A percentile compares a stretch with the other conserved stretches of the same genome.
Conservation (phyloP, 2,797 vertebrate species). For the Muscicapa striata region DNA sequence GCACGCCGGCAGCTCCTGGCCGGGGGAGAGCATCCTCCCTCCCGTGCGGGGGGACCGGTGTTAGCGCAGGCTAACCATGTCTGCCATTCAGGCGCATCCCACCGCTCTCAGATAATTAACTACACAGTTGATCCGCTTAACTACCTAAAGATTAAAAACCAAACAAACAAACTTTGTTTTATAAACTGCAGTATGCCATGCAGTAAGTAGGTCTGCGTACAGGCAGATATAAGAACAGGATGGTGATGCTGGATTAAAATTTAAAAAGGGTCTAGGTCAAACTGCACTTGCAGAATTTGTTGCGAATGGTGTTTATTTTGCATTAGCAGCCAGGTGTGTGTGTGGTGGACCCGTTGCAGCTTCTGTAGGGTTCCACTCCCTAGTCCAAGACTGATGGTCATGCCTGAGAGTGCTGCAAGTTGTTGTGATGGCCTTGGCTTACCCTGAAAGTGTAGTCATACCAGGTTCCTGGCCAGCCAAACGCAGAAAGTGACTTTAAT, state of each 20-base stretch:
- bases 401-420: neutral
- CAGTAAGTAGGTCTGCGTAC: neutral
- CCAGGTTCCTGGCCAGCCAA: neutral
- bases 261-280: neutral
- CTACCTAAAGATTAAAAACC: neutral
- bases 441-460: fast-evolving
- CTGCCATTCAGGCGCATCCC: neutral
- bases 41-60: fast-evolving
- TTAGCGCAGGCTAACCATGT: neutral
- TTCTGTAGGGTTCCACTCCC: neutral
- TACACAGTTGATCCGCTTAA: neutral
- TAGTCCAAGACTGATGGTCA: too few species aligned
- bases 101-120: fast-evolving
- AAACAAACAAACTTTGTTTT: neutral
- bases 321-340: too few species aligned
- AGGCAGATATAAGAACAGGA: fast-evolving
- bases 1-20: neutral
- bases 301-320: neutral
- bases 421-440: neutral
- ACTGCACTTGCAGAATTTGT: neutral
- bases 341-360: neutral
- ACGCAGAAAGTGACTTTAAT: neutral
- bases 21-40: neutral
- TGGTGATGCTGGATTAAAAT: too few species aligned
- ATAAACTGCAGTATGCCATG: fast-evolving